These are phyloP conservation scores for Halesus radiatus DNA, from an alignment of 1,140 invertebrate genomes.

Conservation along the genomic window DNA sequence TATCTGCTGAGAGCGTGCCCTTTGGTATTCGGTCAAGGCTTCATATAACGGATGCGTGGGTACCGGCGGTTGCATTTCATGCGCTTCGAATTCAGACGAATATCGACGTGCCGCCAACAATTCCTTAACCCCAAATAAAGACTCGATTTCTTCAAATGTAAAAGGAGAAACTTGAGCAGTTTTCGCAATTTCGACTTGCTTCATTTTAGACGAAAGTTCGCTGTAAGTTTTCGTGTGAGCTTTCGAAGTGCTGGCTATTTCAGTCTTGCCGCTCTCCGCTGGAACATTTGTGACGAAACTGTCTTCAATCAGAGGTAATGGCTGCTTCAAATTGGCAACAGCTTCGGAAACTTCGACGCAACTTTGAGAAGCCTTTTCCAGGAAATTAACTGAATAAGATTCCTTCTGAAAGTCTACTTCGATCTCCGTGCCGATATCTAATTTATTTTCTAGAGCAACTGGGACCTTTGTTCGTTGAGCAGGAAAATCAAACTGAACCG, in stretches of 20 bases:
- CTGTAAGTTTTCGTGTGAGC: constrained; percentile 34
- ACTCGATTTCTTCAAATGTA: constrained; percentile 50
- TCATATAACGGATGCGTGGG: constrained; percentile 50
- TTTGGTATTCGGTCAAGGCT: constrained; percentile 50
- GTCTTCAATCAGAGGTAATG: constrained; percentile 18
- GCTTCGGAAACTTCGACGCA: constrained; percentile 18
- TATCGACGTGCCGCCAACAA: constrained; percentile 31
- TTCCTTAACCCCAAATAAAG: constrained; percentile 51
- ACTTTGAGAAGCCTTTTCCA: neutral
- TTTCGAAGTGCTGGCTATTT: constrained; percentile 14
- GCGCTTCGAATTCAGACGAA: constrained; percentile 45
- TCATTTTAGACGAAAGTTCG: constrained; percentile 38
- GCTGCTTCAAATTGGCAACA: constrained; percentile 1
- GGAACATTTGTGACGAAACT: neutral
- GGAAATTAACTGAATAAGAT: neutral
- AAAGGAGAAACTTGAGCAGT: constrained; percentile 40
- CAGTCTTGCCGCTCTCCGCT: neutral
- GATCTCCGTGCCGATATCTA: neutral
- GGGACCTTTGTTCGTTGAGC: neutral
- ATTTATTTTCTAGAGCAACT: neutral
- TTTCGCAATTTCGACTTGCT: constrained; percentile 8
- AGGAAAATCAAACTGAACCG: neutral
- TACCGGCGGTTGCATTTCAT: constrained; percentile 43
- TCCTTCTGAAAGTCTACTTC: constrained; percentile 4
- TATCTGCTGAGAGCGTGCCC: constrained; percentile 44